Evolutionary conservation across 92 coral and sea anemone species (phyloP), one percentile per base, ranked within the genome.

Genomic region (Meandrina meandrites): DNA sequence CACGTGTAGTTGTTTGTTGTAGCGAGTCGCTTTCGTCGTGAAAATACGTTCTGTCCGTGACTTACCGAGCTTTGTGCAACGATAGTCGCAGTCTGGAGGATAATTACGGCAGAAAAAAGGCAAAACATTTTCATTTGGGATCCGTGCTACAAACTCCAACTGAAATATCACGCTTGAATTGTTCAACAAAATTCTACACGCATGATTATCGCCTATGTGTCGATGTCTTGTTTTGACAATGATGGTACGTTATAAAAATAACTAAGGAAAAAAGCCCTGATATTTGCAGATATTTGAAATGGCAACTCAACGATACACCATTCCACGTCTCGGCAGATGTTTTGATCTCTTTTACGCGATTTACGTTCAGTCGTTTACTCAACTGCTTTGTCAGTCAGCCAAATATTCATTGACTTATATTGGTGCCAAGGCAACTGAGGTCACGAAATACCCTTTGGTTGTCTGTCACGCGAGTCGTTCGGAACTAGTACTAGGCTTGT

Each of bases 41-140:
- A 2, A 31, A 42, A 22, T 27, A 21, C 9, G 66, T 14, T 22
- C 50, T 21, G 7, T 30, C 32, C 81, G 5, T 30, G 60, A 22
- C 8, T 30, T 30, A 4, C 73, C 50, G 30, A 85, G 66, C 88
- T 77, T 35, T 85, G 76, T 28, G 64, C 34, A 42, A 45, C 50
- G 1, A 64, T 13, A 68, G 54, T 53, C 17, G 53, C 8, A 10
- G 22, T 40, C 37, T 42, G 32, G 36, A 85, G 17, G 21, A 57
- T 70, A 74, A 84, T 24, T 35, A 84, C 21, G 56, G 18, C 80
- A 36, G 19, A 66, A 56, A 42, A 19, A 36, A 85, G 28, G 31
- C 76, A 50, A 85, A 24, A 48, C 17, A 18, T 18, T 15, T 31
- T 28, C 87, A 84, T 84, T 11, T 51, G 22, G 13, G 64, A 32